These are phyloP conservation scores for Nycticebus coucang DNA, from an alignment of 2,113 vertebrate species.

Conservation along the genomic window DNA sequence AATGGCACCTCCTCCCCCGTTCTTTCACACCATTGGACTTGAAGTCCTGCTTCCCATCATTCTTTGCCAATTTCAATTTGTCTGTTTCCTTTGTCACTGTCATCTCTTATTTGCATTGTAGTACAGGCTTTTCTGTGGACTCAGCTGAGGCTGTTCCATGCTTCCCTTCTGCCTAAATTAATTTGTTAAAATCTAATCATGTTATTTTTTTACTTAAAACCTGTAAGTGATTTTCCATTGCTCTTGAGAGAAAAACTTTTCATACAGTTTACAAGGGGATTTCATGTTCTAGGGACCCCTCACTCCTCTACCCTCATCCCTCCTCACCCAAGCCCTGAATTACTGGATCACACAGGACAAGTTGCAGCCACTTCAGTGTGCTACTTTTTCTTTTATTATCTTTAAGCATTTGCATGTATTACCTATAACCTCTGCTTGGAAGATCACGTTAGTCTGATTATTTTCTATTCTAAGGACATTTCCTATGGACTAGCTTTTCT, in stretches of 20 bases:
- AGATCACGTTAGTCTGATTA: not conserved
- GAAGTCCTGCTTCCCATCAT: not conserved
- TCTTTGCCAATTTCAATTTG: not conserved
- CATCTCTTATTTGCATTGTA: not conserved
- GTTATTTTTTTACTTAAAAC: not conserved
- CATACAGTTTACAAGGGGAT: not conserved
- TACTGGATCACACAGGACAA: not conserved
- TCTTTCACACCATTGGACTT: not conserved
- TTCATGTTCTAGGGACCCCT: not conserved
- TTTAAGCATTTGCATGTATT: not conserved
- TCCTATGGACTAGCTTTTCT: not conserved
- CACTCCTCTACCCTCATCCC: not conserved
- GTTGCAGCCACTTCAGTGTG: not conserved
- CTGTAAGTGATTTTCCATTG: not conserved
- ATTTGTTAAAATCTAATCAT: not conserved
- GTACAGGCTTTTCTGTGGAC: not conserved
- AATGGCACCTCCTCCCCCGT: not conserved
- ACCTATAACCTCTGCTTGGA: not conserved
- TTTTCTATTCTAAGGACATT: not conserved
- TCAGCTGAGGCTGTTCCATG: not conserved
- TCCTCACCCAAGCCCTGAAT: not conserved
- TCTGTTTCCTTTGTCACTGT: not conserved
- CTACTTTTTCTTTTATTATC: not conserved
- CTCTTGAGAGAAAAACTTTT: not conserved
- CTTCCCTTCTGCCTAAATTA: not conserved